These are phyloP conservation scores for Apis dorsata DNA, from an alignment of 1,140 invertebrate genomes.

Conservation along the genomic window DNA sequence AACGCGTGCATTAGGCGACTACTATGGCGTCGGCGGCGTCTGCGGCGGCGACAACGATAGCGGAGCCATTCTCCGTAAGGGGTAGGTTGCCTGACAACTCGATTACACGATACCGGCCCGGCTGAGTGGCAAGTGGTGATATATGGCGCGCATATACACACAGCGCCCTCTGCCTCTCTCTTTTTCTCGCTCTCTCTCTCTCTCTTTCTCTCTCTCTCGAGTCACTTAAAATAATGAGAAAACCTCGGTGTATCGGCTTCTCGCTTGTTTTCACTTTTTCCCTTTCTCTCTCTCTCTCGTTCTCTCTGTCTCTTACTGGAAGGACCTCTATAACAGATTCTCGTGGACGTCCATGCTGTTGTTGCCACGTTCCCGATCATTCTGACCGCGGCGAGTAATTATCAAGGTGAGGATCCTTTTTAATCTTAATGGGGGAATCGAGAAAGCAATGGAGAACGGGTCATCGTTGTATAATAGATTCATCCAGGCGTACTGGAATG, in stretches of 20 bases:
- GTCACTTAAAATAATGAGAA: conserved; percentile 69
- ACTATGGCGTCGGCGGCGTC: conserved; percentile 65
- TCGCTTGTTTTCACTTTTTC: conserved; percentile 39
- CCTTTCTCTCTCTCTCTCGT: conserved; percentile 7
- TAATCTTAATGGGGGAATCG: conserved; percentile 31
- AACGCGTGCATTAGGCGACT: conserved; percentile 70
- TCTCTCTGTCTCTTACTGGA: background rate
- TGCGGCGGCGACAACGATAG: conserved; percentile 67
- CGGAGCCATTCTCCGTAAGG: conserved; percentile 67
- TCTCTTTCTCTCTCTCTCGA: conserved; percentile 38
- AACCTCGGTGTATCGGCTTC: conserved; percentile 57
- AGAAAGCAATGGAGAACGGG: background rate
- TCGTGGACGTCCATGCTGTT: background rate
- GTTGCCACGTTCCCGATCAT: conserved; percentile 18
- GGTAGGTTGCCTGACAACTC: conserved; percentile 75
- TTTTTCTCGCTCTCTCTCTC: background rate
- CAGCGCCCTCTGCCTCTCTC: conserved; percentile 37
- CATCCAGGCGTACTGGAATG: background rate
- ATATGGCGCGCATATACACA: conserved; percentile 66
- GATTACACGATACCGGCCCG: conserved; percentile 70
- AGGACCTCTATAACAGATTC: background rate
- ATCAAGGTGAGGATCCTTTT: conserved; percentile 16
- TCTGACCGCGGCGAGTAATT: conserved; percentile 38
- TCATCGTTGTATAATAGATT: background rate
- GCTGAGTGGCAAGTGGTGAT: conserved; percentile 73